phyloP scores from a whole-genome alignment of 2,797 vertebrate species.

The Periparus ater region DNA sequence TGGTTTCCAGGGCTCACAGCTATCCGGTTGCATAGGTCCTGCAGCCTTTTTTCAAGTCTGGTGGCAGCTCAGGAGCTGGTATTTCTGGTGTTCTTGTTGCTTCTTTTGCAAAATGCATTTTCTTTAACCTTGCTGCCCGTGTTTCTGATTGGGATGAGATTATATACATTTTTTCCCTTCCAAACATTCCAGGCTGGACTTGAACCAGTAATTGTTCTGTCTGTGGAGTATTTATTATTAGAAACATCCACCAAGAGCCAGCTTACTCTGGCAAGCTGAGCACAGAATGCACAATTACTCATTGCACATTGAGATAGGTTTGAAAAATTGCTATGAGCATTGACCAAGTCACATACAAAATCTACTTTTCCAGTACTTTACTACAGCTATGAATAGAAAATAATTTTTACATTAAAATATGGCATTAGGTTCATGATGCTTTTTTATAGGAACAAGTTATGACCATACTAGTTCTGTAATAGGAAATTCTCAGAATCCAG shows the following conservation, averaged over 20 bases:
- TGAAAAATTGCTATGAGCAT: background rate
- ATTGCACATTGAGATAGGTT: background rate
- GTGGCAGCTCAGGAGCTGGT: background rate
- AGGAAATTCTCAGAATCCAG: background rate
- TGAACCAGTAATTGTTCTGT: slow-evolving; percentile 17
- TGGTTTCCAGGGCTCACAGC: background rate
- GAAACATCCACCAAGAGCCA: background rate
- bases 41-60: background rate
- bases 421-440: background rate
- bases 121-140: background rate
- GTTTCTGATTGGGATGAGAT: background rate
- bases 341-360: background rate
- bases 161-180: rapidly evolving
- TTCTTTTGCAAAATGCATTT: background rate
- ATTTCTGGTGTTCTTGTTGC: background rate
- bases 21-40: background rate
- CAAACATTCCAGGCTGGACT: background rate
- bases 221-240: slow-evolving; percentile 20
- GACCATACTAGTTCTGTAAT: background rate
- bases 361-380: background rate
- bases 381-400: background rate
- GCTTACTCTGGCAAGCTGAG: background rate
- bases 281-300: background rate
- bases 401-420: background rate
- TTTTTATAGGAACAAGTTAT: background rate